These are phyloP conservation scores for Martes martes DNA, from an alignment of 2,113 vertebrate genomes.

Conservation along the genomic window DNA sequence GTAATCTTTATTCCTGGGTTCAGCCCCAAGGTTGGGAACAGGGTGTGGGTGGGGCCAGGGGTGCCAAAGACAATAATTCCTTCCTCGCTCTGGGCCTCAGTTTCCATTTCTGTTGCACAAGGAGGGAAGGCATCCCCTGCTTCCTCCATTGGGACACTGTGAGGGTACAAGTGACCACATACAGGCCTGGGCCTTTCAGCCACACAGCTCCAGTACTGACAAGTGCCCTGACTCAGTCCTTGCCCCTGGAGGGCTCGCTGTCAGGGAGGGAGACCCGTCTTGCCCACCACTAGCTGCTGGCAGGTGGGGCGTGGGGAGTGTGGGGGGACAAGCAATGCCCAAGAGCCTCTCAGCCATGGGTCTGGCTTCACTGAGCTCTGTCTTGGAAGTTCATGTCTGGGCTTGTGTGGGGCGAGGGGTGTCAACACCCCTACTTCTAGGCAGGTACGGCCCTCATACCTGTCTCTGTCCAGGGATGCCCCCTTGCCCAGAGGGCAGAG, in stretches of 20 bases:
- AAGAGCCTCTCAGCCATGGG: not conserved
- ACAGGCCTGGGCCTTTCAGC: not conserved
- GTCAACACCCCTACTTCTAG: fast-evolving
- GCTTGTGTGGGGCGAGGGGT: not conserved
- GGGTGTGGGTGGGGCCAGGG: not conserved
- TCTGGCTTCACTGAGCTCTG: conserved; percentile 38
- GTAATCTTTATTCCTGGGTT: conserved; percentile 19
- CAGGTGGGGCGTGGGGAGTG: not conserved
- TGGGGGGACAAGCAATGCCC: not conserved
- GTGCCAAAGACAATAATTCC: not conserved
- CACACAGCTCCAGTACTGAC: not conserved
- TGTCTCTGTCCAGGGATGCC: not conserved
- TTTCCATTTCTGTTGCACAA: not conserved
- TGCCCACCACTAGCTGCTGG: not conserved
- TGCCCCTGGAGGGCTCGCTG: not conserved
- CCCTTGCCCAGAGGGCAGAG: not conserved
- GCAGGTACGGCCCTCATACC: not conserved
- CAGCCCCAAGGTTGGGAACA: not conserved
- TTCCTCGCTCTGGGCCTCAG: not conserved
- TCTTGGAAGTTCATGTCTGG: not conserved
- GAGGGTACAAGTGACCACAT: not conserved
- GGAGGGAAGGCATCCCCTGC: not conserved
- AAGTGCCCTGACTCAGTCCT: not conserved
- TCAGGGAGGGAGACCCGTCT: not conserved
- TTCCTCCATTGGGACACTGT: not conserved